phyloP scores from a whole-genome alignment of 1,140 invertebrate species.

The Lamellibrachia luymesi region DNA sequence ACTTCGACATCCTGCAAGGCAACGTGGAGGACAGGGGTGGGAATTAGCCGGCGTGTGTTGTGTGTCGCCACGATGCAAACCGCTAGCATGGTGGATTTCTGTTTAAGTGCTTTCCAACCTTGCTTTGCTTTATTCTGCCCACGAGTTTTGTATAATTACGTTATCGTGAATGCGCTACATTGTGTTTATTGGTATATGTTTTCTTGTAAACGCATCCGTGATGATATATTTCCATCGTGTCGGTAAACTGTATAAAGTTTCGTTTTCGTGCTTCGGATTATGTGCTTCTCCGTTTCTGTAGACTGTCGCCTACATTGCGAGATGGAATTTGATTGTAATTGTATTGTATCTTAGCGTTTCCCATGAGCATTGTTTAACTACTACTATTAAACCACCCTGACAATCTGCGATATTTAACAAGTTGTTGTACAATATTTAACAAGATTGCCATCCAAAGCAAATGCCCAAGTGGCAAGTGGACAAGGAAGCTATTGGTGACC shows the following conservation, averaged over 20 bases:
- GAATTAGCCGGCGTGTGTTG: background rate
- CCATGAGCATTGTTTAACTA: background rate
- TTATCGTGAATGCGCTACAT: background rate
- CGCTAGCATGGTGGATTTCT: background rate
- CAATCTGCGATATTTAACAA: background rate
- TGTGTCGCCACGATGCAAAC: background rate
- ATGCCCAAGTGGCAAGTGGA: too few species aligned
- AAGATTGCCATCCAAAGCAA: too few species aligned
- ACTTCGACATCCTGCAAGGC: background rate
- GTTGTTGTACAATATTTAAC: too few species aligned
- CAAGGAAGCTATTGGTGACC: too few species aligned
- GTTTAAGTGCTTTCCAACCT: background rate
- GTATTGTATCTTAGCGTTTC: background rate
- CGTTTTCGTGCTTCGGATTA: background rate
- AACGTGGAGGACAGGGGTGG: background rate
- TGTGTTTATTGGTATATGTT: background rate
- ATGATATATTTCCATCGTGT: background rate
- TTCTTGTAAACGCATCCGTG: background rate
- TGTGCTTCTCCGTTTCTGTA: background rate
- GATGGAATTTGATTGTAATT: too few species aligned
- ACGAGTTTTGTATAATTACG: background rate
- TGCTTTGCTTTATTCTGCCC: background rate
- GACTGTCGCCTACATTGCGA: background rate
- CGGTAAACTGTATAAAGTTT: background rate
- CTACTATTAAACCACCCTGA: background rate